Base-by-base conservation (phyloP, 2,113 vertebrate genomes). In the Phylloscopus trochilus region DNA sequence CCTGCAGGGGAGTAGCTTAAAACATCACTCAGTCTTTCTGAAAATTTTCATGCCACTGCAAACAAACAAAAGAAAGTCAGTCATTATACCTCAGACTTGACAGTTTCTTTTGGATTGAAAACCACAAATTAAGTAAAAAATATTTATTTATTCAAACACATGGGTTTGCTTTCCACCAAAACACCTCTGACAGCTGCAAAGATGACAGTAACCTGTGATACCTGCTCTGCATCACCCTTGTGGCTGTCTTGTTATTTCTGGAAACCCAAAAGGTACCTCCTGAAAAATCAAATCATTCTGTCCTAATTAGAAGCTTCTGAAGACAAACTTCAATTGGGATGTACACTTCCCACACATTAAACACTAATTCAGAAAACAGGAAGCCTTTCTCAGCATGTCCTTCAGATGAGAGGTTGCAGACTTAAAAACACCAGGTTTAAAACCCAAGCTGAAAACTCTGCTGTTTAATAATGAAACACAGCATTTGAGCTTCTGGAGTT, bases 121-220 rank as follows among this genome's bases (percentile, higher is more conserved):
- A 77, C 47, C 51, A 93, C 41, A 96, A 97, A 97, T 97, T 97
- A 96, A 94, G 95, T 87, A 77, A 91, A 97, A 97, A 95, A 91
- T 80, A 95, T 93, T 83, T 95, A 95, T 97, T 97, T 97, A 96
- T 97, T 97, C 91, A 97, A 98, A 97, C 39, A 11, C 74, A 87
- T 84, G 82, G 84, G 89, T 97, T 97, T 94, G 56, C 78, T 95
- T 94, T 95, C 78, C 72, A 96, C 62, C 73, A 83, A 92, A 96
- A 83, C 78, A 92, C 82, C 77, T 92, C 46, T 90, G 85, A 94
- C 66, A 80, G 88, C 14, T 67, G 93, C 70, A 89, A 58, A 95
- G 87, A 95, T 88, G 94, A 96, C 83, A 92, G 95, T 49, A 89
- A 78, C 82, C 56, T 85, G 33, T 73, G 56, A 90, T 31, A 86